phyloP scores from a whole-genome alignment of 2,113 vertebrate genomes.

The Scomber scombrus region DNA sequence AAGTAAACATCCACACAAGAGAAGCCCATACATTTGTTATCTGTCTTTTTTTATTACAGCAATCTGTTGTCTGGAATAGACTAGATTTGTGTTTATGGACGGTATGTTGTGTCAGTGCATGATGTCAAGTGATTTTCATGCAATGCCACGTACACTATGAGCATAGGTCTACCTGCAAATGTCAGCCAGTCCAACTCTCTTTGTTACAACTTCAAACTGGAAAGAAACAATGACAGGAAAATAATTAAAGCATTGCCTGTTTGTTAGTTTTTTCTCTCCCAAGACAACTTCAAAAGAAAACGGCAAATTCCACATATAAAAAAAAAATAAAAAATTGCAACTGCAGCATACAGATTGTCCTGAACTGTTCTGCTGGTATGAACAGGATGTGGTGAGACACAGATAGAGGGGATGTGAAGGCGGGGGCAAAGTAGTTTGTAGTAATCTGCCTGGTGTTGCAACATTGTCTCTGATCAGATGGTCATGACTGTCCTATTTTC shows the following conservation, averaged over 20 bases:
- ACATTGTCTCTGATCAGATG: not conserved
- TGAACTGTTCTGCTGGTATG: not conserved
- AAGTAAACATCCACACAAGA: no score
- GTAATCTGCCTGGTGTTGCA: not conserved
- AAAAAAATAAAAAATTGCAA: not conserved
- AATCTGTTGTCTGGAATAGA: no score
- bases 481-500: not conserved
- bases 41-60: no score
- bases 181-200: not conserved
- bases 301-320: not conserved
- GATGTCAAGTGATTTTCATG: no score
- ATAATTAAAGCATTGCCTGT: not conserved
- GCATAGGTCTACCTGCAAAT: no score
- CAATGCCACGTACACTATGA: no score
- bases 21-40: no score
- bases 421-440: not conserved
- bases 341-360: not conserved
- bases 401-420: not conserved
- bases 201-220: not conserved
- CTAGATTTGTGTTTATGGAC: no score
- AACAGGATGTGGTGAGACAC: constrained; percentile 4
- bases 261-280: not conserved
- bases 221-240: not conserved
- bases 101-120: no score
- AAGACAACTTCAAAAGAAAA: no score